A percentile compares a stretch with the other conserved stretches of the same genome.
These are phyloP conservation scores for Spea bombifrons DNA, from an alignment of 2,113 vertebrate species.

Conservation along the genomic window DNA sequence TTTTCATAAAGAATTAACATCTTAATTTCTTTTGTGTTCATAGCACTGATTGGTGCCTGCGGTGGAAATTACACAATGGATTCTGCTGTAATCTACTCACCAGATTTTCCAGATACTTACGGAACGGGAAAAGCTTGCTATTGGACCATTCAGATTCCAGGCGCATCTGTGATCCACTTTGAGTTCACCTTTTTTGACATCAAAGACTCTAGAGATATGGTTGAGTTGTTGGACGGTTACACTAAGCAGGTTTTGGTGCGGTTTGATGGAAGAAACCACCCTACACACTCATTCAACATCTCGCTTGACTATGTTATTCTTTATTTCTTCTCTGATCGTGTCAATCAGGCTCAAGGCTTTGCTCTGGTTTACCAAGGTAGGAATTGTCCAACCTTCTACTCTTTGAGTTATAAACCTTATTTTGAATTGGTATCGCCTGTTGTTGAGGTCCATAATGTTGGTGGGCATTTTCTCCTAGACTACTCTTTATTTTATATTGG, in stretches of 20 bases:
- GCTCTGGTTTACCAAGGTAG: conserved; percentile 86
- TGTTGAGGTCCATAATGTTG: no score
- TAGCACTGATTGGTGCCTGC: conserved; percentile 87
- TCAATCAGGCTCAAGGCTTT: conserved; percentile 91
- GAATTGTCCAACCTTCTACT: not conserved
- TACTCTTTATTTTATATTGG: no score
- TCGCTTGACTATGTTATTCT: conserved; percentile 87
- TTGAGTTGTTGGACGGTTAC: conserved; percentile 88
- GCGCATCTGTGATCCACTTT: conserved; percentile 80
- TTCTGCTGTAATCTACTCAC: conserved; percentile 87
- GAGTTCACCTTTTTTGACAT: conserved; percentile 92
- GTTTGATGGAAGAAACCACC: conserved; percentile 82
- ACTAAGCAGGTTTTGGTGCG: conserved; percentile 83
- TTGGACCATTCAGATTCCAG: conserved; percentile 88
- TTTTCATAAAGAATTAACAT: not conserved
- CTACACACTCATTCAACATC: conserved; percentile 79
- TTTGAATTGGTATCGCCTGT: no score
- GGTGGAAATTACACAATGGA: conserved; percentile 87
- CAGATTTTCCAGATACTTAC: conserved; percentile 90
- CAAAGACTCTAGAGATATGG: conserved; percentile 90
- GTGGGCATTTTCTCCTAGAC: no score
- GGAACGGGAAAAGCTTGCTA: conserved; percentile 83
- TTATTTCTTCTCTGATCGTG: conserved; percentile 93
- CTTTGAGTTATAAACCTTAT: no score
- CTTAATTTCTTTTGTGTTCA: conserved; percentile 33